A percentile compares a stretch with the other conserved stretches of the same genome.
Conservation (phyloP, 2,888 invertebrate genomes). For the Campopleginae sp. region DNA sequence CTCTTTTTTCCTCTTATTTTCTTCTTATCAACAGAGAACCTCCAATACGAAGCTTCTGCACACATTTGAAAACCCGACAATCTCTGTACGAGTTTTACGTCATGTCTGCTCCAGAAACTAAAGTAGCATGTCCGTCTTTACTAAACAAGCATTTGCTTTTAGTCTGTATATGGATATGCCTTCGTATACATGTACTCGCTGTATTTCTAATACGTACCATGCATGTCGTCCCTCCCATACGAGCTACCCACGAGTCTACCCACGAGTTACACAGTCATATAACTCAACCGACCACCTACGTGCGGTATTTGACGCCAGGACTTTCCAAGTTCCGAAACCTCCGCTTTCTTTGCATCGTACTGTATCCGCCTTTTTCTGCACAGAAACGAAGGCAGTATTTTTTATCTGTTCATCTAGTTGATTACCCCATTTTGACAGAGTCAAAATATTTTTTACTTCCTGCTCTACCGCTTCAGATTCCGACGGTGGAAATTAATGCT, state of each 20-base stretch:
- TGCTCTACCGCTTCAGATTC: no score
- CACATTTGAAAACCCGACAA: constrained; percentile 27
- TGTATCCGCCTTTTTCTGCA: neutral
- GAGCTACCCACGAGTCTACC: no score
- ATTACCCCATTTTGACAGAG: neutral
- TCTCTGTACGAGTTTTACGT: constrained; percentile 40
- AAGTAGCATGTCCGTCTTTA: constrained; percentile 33
- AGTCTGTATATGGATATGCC: constrained; percentile 1
- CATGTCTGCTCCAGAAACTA: neutral
- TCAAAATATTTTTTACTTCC: neutral
- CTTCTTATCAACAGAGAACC: neutral
- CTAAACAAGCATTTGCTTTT: constrained; percentile 29
- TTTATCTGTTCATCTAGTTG: neutral
- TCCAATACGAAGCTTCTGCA: constrained; percentile 4
- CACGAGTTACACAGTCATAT: neutral
- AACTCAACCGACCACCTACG: neutral
- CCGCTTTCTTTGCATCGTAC: neutral
- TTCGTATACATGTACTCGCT: neutral
- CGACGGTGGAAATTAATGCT: no score
- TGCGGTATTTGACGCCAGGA: neutral
- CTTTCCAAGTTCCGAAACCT: neutral
- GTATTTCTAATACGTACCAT: neutral
- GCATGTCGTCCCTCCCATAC: neutral
- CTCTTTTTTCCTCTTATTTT: constrained; percentile 25
- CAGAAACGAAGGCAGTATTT: neutral